These are phyloP conservation scores for Guaruba guarouba DNA, from an alignment of 2,113 vertebrate genomes.

Conservation along the genomic window DNA sequence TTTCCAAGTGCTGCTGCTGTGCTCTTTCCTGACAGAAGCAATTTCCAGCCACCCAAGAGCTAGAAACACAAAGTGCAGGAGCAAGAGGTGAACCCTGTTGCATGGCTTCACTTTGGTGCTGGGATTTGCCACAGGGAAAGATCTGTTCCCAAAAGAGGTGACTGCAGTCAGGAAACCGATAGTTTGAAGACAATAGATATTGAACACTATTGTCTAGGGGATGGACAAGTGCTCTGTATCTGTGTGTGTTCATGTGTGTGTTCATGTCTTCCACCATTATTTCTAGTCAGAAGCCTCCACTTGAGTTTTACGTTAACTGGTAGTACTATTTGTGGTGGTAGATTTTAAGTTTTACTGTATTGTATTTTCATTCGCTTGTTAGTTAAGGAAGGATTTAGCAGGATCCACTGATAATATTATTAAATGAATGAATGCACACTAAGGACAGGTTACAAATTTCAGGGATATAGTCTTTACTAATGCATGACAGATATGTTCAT, in stretches of 20 bases:
- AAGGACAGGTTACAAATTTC: not conserved
- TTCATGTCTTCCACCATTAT: not conserved
- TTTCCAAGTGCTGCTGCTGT: accelerated
- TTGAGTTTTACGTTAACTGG: not conserved
- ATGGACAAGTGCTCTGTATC: not conserved
- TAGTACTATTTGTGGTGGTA: not conserved
- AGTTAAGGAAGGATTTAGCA: not conserved
- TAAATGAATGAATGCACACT: not conserved
- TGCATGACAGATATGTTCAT: not conserved
- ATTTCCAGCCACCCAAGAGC: not conserved
- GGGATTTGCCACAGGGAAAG: not conserved
- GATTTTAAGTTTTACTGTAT: not conserved
- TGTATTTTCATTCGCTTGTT: not conserved
- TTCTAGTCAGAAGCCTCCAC: not conserved
- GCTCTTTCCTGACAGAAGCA: not conserved
- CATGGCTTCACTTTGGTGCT: not conserved
- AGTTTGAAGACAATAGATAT: not conserved
- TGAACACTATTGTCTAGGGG: not conserved
- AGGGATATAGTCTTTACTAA: not conserved
- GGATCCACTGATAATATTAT: not conserved
- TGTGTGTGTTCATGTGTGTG: not conserved
- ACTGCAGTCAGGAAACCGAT: not conserved
- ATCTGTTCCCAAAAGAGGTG: not conserved
- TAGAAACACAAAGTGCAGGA: not conserved
- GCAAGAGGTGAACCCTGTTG: not conserved